Base-by-base conservation (phyloP, 2,888 invertebrate species). In the Hypsopygia costalis region DNA sequence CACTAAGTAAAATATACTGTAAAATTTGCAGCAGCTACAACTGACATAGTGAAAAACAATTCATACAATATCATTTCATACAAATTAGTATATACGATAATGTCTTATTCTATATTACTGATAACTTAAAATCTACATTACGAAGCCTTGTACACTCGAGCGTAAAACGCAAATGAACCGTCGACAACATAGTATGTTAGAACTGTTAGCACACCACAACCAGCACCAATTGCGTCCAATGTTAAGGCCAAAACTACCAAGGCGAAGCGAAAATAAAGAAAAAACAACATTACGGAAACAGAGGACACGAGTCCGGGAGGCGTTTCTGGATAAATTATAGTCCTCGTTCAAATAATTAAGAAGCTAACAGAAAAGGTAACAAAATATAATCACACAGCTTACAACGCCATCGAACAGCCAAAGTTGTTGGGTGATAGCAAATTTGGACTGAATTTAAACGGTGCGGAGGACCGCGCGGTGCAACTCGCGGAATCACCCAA, bases 191-290 rank as follows among this genome's bases (percentile, higher is more conserved):
- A 52, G 54, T 65, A 51, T 78, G 86, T 88, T 88, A 88, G 85
- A 82, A 76, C 58, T 83, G 86, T 88, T 87, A 88, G 83, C 85
- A 87, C 86, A 75, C 78, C 79, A 79, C 62, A 69, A 69, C 85
- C 85, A 81, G 81, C 80, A 78, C 80, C 77, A 73, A 59, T 71
- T 62, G 78, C 76, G 67, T 72, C 81, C 81, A 70, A 69, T 79
- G 80, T 85, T 83, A 87, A 83, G 80, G 85, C 87, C 81, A 81
- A 86, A 72, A 70, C 81, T 86, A 87, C 86, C 83, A 82, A 86
- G 81, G 81, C 87, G 76, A 88, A 87, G 85, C 86, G 69, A 67
- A 79, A 86, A 81, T 76, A 76, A 81, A 72, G 72, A 62, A 64
- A 76, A 75, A 72, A 66, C 81, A 87, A 86, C 88, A 81, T 87